Conservation (phyloP, 2,888 invertebrate genomes). For the Gastracanthus pulcherrimus region DNA sequence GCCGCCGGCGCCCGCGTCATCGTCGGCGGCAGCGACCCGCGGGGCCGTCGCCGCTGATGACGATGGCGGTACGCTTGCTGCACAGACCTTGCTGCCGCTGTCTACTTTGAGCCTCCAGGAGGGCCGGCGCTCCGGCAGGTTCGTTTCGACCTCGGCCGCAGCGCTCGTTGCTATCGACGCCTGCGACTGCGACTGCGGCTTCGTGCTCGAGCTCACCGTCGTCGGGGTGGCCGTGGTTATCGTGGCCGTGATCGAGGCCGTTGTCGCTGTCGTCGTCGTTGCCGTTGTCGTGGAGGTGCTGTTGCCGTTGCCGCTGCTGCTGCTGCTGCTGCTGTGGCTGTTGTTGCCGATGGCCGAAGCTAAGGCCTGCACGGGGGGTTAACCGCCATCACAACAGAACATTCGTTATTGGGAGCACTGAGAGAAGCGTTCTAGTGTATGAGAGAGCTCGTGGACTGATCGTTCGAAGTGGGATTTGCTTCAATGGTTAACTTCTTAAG, state of each 20-base stretch:
- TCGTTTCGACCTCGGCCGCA: constrained; percentile 67
- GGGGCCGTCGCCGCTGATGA: background rate
- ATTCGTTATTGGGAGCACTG: background rate
- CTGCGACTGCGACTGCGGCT: constrained; percentile 68
- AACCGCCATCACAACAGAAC: background rate
- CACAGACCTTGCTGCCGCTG: constrained; percentile 90
- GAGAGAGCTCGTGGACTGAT: background rate
- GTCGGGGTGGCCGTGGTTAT: constrained; percentile 80
- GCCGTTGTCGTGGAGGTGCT: constrained; percentile 7
- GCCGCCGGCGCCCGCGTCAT: constrained; percentile 60
- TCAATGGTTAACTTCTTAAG: no score
- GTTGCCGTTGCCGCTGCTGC: constrained; percentile 68
- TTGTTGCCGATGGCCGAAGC: constrained; percentile 64
- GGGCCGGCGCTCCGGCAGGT: constrained; percentile 87
- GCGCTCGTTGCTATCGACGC: background rate
- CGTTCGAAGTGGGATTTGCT: background rate
- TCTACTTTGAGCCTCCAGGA: constrained; percentile 95
- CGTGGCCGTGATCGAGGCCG: constrained; percentile 79
- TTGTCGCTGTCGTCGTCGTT: constrained; percentile 59
- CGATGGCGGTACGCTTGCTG: constrained; percentile 54
- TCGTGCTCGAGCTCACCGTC: constrained; percentile 76
- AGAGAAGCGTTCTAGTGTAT: background rate
- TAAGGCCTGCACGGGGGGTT: constrained; percentile 7
- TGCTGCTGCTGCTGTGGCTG: constrained; percentile 57
- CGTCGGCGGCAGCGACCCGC: constrained; percentile 28